These are phyloP conservation scores for Pocillopora verrucosa DNA, from an alignment of 64 coral and sea anemone genomes.

Conservation along the genomic window DNA sequence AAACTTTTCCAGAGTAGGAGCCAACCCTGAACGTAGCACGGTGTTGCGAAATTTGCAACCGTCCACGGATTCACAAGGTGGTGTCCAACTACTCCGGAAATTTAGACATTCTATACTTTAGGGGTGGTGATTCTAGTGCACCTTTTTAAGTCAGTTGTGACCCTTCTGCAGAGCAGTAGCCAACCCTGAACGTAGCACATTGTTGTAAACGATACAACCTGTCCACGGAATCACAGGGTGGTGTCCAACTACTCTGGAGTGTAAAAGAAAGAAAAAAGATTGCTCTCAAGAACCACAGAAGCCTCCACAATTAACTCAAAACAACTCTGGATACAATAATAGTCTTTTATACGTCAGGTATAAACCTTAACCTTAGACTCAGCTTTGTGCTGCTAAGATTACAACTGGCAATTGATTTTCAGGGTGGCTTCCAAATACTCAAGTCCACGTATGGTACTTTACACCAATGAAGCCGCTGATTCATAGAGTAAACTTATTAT, in stretches of 20 bases:
- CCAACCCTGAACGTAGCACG: neutral
- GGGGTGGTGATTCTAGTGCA: too few relatives aligned
- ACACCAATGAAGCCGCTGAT: too few relatives aligned
- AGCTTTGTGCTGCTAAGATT: neutral
- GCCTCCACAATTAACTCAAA: too few relatives aligned
- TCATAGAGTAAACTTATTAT: too few relatives aligned
- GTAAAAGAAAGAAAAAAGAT: too few relatives aligned
- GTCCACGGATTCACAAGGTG: neutral
- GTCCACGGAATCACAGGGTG: neutral
- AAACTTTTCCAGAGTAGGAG: neutral
- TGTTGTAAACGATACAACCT: neutral
- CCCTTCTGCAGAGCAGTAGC: constrained; percentile 1
- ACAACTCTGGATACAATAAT: too few relatives aligned
- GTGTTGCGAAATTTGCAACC: neutral
- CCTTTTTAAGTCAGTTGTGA: neutral
- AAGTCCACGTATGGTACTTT: too few relatives aligned
- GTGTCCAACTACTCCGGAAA: constrained; percentile 17
- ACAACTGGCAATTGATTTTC: neutral
- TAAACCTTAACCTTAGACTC: neutral
- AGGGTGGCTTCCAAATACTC: neutral
- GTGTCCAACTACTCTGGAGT: constrained; percentile 29
- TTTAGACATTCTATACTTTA: too few relatives aligned
- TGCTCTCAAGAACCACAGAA: too few relatives aligned
- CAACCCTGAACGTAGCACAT: neutral
- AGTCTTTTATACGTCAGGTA: too few relatives aligned